A percentile compares a stretch with the other conserved stretches of the same genome.
phyloP scores from a whole-genome alignment of 2,113 vertebrate genomes.

The Puma concolor region DNA sequence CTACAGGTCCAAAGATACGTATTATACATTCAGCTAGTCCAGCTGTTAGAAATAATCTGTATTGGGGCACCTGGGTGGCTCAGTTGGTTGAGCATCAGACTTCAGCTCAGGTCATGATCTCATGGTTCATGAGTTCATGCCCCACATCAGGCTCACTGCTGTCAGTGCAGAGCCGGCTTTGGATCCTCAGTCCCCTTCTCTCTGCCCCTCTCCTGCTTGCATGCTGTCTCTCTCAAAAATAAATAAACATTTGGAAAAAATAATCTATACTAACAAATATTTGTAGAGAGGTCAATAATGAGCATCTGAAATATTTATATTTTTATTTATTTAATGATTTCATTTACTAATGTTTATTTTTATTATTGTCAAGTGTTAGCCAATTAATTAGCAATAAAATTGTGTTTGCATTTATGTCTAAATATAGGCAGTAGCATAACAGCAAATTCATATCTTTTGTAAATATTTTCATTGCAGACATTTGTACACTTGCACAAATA shows the following conservation, averaged over 20 bases:
- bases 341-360: background rate
- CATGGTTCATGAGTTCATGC: no score
- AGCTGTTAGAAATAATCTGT: background rate
- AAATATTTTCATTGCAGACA: background rate
- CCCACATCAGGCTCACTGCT: no score
- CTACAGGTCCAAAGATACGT: background rate
- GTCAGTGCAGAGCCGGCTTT: no score
- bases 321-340: background rate
- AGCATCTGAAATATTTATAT: background rate
- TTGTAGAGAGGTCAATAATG: background rate
- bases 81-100: no score
- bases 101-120: no score
- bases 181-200: no score
- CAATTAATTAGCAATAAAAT: background rate
- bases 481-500: background rate
- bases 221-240: no score
- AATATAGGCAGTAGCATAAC: background rate
- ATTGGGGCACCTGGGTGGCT: no score
- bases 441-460: background rate
- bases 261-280: background rate
- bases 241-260: background rate
- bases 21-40: background rate
- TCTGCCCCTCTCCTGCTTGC: no score
- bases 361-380: background rate
- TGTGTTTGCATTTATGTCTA: background rate